Percentiles rank a stretch among this genome's conserved stretches.
These are phyloP conservation scores for Ophiothrix spiculata DNA, from an alignment of 35 echinoderm and acorn worm species.

Conservation along the genomic window DNA sequence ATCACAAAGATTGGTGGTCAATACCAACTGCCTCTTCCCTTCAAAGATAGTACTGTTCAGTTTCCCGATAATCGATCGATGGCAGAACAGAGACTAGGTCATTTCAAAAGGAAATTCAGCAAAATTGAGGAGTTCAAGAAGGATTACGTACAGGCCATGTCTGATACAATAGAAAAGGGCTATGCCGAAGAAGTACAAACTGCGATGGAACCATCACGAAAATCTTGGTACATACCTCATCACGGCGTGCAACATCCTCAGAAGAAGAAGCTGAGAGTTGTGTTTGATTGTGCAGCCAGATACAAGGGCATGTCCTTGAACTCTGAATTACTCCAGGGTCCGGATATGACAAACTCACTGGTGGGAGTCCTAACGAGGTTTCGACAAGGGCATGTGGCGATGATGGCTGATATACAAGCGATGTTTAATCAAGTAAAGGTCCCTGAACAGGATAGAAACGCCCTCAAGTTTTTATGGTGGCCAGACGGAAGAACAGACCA, in stretches of 20 bases:
- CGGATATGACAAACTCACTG: slow-evolving; percentile 62
- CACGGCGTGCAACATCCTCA: too few relatives aligned
- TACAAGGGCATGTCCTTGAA: too few relatives aligned
- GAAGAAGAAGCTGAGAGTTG: too few relatives aligned
- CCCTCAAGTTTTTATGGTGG: slow-evolving; percentile 75
- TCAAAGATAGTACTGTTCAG: slow-evolving; percentile 33
- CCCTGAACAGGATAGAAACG: slow-evolving; percentile 7
- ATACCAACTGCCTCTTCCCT: slow-evolving; percentile 62
- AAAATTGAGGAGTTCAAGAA: too few relatives aligned
- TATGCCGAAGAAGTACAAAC: too few relatives aligned
- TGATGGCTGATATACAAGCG: slow-evolving; percentile 34
- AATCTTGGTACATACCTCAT: too few relatives aligned
- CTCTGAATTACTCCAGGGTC: too few relatives aligned
- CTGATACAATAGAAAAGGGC: too few relatives aligned
- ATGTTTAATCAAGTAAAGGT: slow-evolving; percentile 66
- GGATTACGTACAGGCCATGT: too few relatives aligned
- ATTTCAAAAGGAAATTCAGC: slow-evolving; percentile 51
- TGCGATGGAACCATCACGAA: too few relatives aligned
- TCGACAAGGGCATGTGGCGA: slow-evolving; percentile 38
- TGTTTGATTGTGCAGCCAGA: too few relatives aligned
- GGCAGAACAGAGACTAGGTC: slow-evolving; percentile 38
- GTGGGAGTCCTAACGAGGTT: slow-evolving; percentile 51
- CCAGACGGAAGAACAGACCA: slow-evolving; percentile 14
- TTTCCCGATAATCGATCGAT: slow-evolving; percentile 58
- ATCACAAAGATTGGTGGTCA: slow-evolving; percentile 43